Base-by-base conservation (phyloP, 2,888 invertebrate species). In the Callimorpha dominula region DNA sequence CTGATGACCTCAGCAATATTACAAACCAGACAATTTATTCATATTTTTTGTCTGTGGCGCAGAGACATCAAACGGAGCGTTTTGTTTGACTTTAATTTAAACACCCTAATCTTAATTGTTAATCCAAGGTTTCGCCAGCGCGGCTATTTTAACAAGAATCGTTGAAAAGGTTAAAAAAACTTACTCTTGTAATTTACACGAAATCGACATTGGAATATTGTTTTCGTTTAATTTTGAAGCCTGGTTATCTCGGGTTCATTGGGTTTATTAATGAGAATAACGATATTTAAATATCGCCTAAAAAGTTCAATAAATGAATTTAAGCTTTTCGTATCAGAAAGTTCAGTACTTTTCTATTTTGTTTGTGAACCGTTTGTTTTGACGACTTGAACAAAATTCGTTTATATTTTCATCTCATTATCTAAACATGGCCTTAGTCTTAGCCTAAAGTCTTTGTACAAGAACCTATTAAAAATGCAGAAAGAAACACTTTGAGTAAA, bases 71-170 rank as follows among this genome's bases (percentile, higher is more conserved):
- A 76, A 77, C 71, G 78, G 72, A 71, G 76, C 79, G 79, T 84
- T 83, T 84, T 84, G 84, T 84, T 84, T 84, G 78, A 79, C 72
- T 83, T 84, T 85, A 82, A 85, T 85, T 84, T 79, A 72, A 75
- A 66, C 68, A 62, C 49, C 69, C 73, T 79, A 78, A 85, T 84
- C 84, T 84, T 84, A 84, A 84, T 85, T 84, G 82, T 76, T 79
- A 78, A 84, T 84, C 84, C 79, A 80, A 82, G 75, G 76, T 49
- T 75, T 70, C 67, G 42, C 68, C 31, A 63, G 40, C 65, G 62
- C 64, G 70, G 75, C 76, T 77, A 75, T 81, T 80, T 78, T 78
- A 75, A 70, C 71, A 80, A 80, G 78, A 74, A 83, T 83, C 72
- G 72, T 68, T 65, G 57, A 75, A 74, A 74, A 81, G 43, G 43